phyloP scores from a whole-genome alignment of 2,113 vertebrate genomes.

The Seriola dumerili region DNA sequence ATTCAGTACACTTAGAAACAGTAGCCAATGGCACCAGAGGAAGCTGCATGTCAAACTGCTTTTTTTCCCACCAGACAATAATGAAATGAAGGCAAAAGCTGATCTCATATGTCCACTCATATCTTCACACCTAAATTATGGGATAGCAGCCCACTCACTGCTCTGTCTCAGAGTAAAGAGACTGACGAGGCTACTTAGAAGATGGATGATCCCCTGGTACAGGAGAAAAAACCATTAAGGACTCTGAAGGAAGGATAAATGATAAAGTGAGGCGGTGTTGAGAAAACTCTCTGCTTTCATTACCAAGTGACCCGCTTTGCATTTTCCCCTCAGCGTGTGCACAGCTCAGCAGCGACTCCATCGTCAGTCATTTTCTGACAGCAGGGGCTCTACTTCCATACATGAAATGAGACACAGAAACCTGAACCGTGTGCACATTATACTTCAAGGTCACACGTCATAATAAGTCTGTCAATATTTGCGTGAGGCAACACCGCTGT shows the following conservation, averaged over 20 bases:
- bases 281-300: slow-evolving; percentile 47
- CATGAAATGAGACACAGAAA: slow-evolving; percentile 37
- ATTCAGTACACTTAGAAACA: too few relatives aligned
- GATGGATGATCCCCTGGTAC: slow-evolving; percentile 56
- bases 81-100: slow-evolving; percentile 34
- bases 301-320: slow-evolving; percentile 41
- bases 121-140: slow-evolving; percentile 53
- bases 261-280: slow-evolving; percentile 17
- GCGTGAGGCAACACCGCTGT: slow-evolving; percentile 8
- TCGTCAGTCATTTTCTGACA: slow-evolving; percentile 53
- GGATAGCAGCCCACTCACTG: slow-evolving; percentile 22
- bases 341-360: background rate
- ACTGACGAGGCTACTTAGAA: slow-evolving; percentile 55
- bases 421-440: slow-evolving; percentile 20
- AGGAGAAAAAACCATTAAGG: slow-evolving; percentile 63
- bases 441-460: slow-evolving; percentile 41
- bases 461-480: slow-evolving; percentile 57
- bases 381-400: slow-evolving; percentile 20
- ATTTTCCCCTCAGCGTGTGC: slow-evolving; percentile 25
- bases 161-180: slow-evolving; percentile 24
- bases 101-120: slow-evolving; percentile 44
- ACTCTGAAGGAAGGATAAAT: slow-evolving; percentile 50
- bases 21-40: background rate
- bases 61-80: slow-evolving; percentile 14
- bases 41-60: slow-evolving; percentile 5